Percentiles rank a stretch among this genome's conserved stretches.
phyloP scores from a whole-genome alignment of 2,888 invertebrate species.

The Candidula unifasciata region DNA sequence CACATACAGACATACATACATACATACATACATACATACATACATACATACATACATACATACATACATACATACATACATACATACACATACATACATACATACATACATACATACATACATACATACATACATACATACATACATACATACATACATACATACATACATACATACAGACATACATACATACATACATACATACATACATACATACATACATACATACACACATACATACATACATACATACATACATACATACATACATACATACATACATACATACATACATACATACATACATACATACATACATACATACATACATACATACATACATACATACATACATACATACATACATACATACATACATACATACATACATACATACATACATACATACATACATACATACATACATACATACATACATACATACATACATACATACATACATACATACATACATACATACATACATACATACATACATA shows the following conservation, averaged over 20 bases:
- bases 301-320: neutral
- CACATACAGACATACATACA: slow-evolving; percentile 2
- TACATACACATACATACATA: neutral
- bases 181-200: slow-evolving; percentile 8
- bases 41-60: neutral
- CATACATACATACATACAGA: slow-evolving; percentile 3
- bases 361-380: too few relatives aligned
- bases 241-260: neutral
- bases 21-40: slow-evolving; percentile 8
- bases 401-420: too few relatives aligned
- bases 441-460: too few relatives aligned
- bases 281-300: neutral
- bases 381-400: too few relatives aligned
- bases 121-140: too few relatives aligned
- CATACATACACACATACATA: neutral
- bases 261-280: neutral
- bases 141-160: slow-evolving; percentile 8
- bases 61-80: neutral
- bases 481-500: too few relatives aligned
- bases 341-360: too few relatives aligned
- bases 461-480: too few relatives aligned
- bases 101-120: neutral
- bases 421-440: too few relatives aligned
- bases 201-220: neutral
- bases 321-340: too few relatives aligned